These are phyloP conservation scores for Oegoconia quadripuncta DNA, from an alignment of 2,888 invertebrate species.

Conservation along the genomic window DNA sequence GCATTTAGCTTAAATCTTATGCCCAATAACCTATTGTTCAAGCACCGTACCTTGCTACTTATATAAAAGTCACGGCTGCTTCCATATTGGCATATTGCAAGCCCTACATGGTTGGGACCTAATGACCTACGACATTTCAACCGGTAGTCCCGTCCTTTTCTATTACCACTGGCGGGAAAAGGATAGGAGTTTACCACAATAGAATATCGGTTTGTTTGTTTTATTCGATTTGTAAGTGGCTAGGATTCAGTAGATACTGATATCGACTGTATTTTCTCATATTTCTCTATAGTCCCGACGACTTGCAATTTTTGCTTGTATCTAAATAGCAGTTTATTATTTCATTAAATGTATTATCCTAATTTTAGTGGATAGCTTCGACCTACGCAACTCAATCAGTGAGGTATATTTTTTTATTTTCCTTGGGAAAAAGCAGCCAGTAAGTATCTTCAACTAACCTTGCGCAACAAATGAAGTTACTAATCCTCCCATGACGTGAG, in stretches of 20 bases:
- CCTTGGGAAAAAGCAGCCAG: too few species aligned
- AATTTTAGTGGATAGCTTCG: too few species aligned
- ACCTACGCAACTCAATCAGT: too few species aligned
- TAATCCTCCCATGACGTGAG: too few species aligned
- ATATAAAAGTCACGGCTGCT: conserved; percentile 67
- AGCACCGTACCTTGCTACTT: conserved; percentile 36
- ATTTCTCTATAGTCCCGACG: conserved; percentile 50
- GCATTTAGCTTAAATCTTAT: conserved; percentile 54
- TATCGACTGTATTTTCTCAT: conserved; percentile 61
- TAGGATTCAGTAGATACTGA: conserved; percentile 58
- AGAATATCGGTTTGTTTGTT: conserved; percentile 70
- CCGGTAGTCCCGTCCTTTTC: conserved; percentile 55
- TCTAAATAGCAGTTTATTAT: not conserved
- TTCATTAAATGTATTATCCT: too few species aligned
- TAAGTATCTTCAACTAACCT: too few species aligned
- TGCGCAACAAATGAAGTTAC: too few species aligned
- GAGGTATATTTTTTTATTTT: too few species aligned
- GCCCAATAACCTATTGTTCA: conserved; percentile 65
- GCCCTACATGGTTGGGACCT: conserved; percentile 73
- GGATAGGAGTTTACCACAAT: conserved; percentile 61
- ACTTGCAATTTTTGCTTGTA: conserved; percentile 25
- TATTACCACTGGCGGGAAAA: conserved; percentile 35
- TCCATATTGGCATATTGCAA: conserved; percentile 77
- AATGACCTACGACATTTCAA: conserved; percentile 79
- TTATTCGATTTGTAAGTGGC: conserved; percentile 71